These are phyloP conservation scores for Octopus bimaculoides DNA, from an alignment of 1,140 invertebrate genomes.

Conservation along the genomic window DNA sequence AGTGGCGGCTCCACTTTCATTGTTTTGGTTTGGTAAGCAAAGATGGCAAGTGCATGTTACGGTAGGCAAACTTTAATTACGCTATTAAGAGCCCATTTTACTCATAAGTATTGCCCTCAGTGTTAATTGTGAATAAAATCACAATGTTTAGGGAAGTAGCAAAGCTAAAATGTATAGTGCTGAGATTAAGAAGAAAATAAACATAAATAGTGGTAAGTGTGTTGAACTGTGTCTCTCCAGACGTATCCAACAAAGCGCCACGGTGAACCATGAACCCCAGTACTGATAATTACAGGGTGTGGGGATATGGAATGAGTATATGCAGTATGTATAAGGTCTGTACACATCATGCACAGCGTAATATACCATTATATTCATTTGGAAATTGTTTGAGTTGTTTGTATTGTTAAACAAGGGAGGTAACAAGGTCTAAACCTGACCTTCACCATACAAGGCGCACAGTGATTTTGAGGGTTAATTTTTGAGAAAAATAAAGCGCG, in stretches of 20 bases:
- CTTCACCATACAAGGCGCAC: slow-evolving; percentile 2
- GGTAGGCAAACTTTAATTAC: not conserved
- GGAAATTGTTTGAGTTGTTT: slow-evolving; percentile 1
- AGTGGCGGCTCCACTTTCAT: slow-evolving; percentile 2
- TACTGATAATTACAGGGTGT: slow-evolving; percentile 2
- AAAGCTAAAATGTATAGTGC: slow-evolving; percentile 4
- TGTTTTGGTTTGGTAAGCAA: slow-evolving; percentile 4
- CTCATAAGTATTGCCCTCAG: slow-evolving; percentile 7
- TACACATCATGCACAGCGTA: slow-evolving; percentile 7
- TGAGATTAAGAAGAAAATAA: slow-evolving; percentile 5
- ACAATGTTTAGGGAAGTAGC: not conserved
- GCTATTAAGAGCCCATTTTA: not conserved
- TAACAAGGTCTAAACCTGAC: slow-evolving; percentile 3
- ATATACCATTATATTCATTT: slow-evolving; percentile 7
- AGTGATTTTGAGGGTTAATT: slow-evolving; percentile 4
- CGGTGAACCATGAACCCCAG: not conserved
- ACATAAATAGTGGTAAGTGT: slow-evolving; percentile 1
- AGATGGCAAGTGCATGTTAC: slow-evolving; percentile 6
- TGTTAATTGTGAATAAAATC: too few relatives aligned
- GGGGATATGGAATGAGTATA: slow-evolving; percentile 4
- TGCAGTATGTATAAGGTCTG: too few relatives aligned
- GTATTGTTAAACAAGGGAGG: not conserved
- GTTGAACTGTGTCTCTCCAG: not conserved
- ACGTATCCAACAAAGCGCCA: not conserved
- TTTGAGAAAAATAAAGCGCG: slow-evolving; percentile 4